A percentile compares a stretch with the other conserved stretches of the same genome.
Conservation (phyloP, 2,888 invertebrate genomes). For the Cephus nigrinus region DNA sequence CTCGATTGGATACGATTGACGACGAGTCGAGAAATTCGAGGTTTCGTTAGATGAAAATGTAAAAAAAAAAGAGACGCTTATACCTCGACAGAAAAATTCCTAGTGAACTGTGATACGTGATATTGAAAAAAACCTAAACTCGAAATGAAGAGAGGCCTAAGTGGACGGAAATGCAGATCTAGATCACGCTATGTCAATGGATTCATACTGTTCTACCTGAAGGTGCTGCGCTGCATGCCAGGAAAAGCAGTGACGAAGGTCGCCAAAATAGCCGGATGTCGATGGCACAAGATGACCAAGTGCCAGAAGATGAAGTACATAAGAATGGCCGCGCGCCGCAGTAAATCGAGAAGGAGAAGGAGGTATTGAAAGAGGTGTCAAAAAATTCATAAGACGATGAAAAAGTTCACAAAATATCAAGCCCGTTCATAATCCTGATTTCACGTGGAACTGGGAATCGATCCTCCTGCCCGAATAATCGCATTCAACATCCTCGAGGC, state of each 20-base stretch:
- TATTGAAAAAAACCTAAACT: too few relatives aligned
- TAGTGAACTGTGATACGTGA: too few relatives aligned
- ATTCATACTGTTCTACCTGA: conserved; percentile 41
- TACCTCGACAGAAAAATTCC: too few relatives aligned
- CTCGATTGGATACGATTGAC: not conserved
- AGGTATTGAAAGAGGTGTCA: not conserved
- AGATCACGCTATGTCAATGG: conserved; percentile 26
- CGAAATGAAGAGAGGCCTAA: too few relatives aligned
- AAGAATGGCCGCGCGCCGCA: not conserved
- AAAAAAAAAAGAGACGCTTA: too few relatives aligned
- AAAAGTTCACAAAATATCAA: not conserved
- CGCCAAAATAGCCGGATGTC: conserved; percentile 40
- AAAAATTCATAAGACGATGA: too few relatives aligned
- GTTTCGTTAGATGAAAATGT: too few relatives aligned
- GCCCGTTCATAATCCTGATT: too few relatives aligned
- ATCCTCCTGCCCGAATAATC: too few relatives aligned
- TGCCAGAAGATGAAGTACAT: conserved; percentile 39
- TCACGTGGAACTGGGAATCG: too few relatives aligned
- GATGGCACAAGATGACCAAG: conserved; percentile 41
- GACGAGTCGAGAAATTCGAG: not conserved
- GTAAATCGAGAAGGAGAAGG: not conserved
- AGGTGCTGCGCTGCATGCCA: conserved; percentile 37
- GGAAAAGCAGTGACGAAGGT: conserved; percentile 37
- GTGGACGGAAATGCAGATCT: not conserved
- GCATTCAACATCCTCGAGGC: too few relatives aligned